Evolutionary conservation across 1,140 invertebrate genomes (phyloP), one percentile per base, ranked within the genome.

Genomic region (Oryctes rhinoceros): DNA sequence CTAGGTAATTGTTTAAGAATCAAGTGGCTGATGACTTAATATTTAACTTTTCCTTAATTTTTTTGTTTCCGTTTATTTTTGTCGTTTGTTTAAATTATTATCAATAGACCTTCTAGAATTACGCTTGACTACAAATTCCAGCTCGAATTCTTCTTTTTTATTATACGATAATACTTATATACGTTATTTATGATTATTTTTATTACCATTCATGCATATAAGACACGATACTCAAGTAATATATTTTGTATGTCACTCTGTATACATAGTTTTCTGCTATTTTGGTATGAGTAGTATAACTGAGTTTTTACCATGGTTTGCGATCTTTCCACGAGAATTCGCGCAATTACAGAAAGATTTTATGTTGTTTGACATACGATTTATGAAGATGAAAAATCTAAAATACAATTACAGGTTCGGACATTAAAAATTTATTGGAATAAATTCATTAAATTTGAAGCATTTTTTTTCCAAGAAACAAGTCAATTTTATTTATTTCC

Each of bases 1-100:
- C 90, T 93, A 93, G 92, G 92, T 93, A 93, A 93, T 90, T 90
- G 83, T 83, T 85, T 85, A 84, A 87, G 82, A 83, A 82, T 86
- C 86, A 86, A 87, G 37, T 86, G 75, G 35, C 85, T 87, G 84
- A 83, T 80, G 84, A 83, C n/a, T 84, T 85, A 82, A 83, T 81
- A 80, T 85, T 83, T 81, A 81, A 83, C 83, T 79, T 74, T 81
- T 81, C 81, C 81, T 84, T 44, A 30, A 74, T 81, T 80, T 71
- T 82, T 76, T 9, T 10, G n/a, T 47, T 44, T 67, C 13, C 67
- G 18, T 24, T 76, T 62, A 77, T 10, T 81, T 79, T 37, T 10
- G 11, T 47, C 18, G 9, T 53, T 35, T 75, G 35, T 47, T 53
- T 10, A 53, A 13, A 10, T 53, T 53, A 10, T 53, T 53, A 53